Evolutionary conservation across 1,140 invertebrate species (phyloP).

Genomic region (Conus ventricosus): DNA sequence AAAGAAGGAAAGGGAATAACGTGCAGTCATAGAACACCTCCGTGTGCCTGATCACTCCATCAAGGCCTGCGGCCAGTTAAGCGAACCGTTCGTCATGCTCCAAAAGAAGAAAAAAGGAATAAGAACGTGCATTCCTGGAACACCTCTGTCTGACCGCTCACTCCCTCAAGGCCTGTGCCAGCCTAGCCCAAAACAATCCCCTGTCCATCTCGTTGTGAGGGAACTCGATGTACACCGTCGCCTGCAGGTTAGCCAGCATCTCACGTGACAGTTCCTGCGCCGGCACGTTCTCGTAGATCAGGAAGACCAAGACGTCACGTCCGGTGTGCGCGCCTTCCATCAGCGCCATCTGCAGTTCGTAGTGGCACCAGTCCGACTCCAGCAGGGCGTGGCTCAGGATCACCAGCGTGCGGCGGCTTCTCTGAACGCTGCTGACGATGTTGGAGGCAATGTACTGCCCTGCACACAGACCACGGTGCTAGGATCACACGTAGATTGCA

Average conservation of each 20-base stretch:
- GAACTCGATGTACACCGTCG: slow-evolving; percentile 43
- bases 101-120: too few species aligned
- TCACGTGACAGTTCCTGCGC: slow-evolving; percentile 44
- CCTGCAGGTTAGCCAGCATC: slow-evolving; percentile 49
- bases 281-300: slow-evolving; percentile 48
- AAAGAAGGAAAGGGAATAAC: too few species aligned
- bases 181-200: slow-evolving; percentile 7
- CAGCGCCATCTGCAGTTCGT: slow-evolving; percentile 75
- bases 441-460: slow-evolving; percentile 78
- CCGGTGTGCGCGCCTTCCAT: slow-evolving; percentile 58
- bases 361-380: slow-evolving; percentile 82
- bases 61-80: too few species aligned
- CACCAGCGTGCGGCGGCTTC: slow-evolving; percentile 79
- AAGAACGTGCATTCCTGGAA: too few species aligned
- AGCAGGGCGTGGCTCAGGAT: slow-evolving; percentile 80
- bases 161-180: slow-evolving; percentile 5
- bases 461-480: not conserved
- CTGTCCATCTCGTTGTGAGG: slow-evolving; percentile 6
- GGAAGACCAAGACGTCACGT: slow-evolving; percentile 50
- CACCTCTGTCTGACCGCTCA: not conserved
- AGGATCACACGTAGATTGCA: too few species aligned
- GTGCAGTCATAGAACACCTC: too few species aligned
- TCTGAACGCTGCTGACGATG: slow-evolving; percentile 78
- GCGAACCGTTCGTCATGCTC: too few species aligned
- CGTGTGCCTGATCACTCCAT: too few species aligned